A percentile compares a stretch with the other conserved stretches of the same genome.
These are phyloP conservation scores for Synodontis membranacea DNA, from an alignment of 2,113 vertebrate genomes.

Conservation along the genomic window DNA sequence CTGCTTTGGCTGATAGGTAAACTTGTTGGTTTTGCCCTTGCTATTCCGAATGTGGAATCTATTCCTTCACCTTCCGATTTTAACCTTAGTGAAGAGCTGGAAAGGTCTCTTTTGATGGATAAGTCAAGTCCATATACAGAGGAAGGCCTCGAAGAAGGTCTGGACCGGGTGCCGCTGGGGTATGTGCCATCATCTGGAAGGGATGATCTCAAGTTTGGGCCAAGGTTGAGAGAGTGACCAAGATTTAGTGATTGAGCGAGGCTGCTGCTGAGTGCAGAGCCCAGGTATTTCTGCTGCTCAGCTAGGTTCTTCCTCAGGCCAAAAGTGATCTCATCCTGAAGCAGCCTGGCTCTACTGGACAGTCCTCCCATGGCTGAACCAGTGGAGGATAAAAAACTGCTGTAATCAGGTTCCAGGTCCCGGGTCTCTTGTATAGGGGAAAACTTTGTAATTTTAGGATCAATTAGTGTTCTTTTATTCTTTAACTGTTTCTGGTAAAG, in stretches of 20 bases:
- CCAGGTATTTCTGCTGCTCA: conserved; percentile 95
- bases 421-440: conserved; percentile 95
- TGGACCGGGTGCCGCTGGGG: conserved; percentile 86
- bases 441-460: conserved; percentile 94
- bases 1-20: conserved; percentile 97
- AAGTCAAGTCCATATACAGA: conserved; percentile 97
- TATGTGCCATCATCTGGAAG: conserved; percentile 91
- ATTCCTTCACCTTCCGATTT: conserved; percentile 90
- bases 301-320: conserved; percentile 94
- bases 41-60: conserved; percentile 85
- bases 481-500: conserved; percentile 97
- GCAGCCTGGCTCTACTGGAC: conserved; percentile 87
- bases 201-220: conserved; percentile 78
- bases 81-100: conserved; percentile 90
- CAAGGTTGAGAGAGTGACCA: conserved; percentile 78
- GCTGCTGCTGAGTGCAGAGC: conserved; percentile 79
- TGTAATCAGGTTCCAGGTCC: conserved; percentile 91
- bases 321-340: conserved; percentile 97
- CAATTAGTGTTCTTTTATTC: conserved; percentile 90
- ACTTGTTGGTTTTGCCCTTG: conserved; percentile 93
- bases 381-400: conserved; percentile 86
- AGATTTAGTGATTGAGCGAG: conserved; percentile 83
- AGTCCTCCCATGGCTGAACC: conserved; percentile 87
- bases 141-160: conserved; percentile 92
- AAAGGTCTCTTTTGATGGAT: conserved; percentile 93